Percentiles rank a stretch among this genome's conserved stretches.
Evolutionary conservation across 2,797 vertebrate species (phyloP).

Genomic region (Acridotheres tristis): DNA sequence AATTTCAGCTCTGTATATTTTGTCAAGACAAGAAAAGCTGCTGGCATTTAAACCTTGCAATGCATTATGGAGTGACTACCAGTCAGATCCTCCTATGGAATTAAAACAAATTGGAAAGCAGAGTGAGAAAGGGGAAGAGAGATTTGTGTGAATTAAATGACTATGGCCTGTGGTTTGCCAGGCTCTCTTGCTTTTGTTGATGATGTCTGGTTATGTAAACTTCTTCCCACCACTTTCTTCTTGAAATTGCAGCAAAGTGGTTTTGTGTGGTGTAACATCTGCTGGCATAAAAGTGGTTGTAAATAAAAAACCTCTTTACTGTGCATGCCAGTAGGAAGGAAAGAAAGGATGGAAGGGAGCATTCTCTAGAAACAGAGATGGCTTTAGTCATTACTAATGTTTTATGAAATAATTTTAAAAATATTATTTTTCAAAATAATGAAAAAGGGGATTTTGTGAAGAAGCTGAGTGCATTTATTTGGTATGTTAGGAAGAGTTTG

Average conservation of each 20-base stretch:
- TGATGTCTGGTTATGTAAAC: neutral
- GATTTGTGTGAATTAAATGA: neutral
- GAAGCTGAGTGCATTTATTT: neutral
- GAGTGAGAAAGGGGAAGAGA: neutral
- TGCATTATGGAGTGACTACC: neutral
- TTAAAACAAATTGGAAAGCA: neutral
- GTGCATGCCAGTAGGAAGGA: neutral
- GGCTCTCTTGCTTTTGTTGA: conserved; percentile 11
- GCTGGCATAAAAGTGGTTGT: neutral
- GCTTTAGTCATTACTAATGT: neutral
- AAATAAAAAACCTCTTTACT: neutral
- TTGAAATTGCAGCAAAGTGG: conserved; percentile 15
- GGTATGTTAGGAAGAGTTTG: neutral
- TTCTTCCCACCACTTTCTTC: conserved; percentile 20
- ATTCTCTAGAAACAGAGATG: neutral
- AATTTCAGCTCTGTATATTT: conserved; percentile 1
- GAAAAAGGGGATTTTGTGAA: neutral
- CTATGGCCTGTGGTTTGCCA: neutral
- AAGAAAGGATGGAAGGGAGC: neutral
- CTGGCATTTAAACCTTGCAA: neutral
- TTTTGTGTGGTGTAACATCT: conserved; percentile 24
- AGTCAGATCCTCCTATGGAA: neutral
- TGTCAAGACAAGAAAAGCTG: conserved; percentile 14
- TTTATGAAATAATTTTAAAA: neutral
- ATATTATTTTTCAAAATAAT: neutral